phyloP scores from a whole-genome alignment of 2,888 invertebrate genomes.

The Trachelus stipa region DNA sequence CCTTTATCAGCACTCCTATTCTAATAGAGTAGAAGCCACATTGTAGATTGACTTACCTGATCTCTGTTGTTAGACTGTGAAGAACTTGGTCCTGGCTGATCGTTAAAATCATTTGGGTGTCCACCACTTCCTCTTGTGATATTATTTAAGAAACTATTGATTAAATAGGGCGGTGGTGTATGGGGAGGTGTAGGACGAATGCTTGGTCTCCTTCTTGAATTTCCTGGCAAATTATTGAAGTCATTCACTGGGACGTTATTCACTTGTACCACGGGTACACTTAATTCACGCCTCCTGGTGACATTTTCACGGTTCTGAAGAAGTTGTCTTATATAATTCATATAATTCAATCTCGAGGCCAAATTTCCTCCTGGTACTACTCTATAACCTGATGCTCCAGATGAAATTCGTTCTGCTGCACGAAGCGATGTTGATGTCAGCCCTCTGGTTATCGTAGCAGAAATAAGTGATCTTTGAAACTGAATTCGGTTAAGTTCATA shows the following conservation, averaged over 20 bases:
- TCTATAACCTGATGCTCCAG: background rate
- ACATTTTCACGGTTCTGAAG: conserved; percentile 13
- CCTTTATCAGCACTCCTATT: background rate
- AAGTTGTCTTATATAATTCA: conserved; percentile 1
- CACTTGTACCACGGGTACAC: conserved; percentile 72
- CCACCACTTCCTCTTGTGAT: conserved; percentile 18
- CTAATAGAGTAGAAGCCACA: background rate
- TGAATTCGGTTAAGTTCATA: background rate
- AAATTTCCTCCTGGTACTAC: conserved; percentile 20
- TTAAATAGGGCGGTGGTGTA: conserved; percentile 29
- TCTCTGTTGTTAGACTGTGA: conserved; percentile 26
- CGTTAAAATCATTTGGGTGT: conserved; percentile 27
- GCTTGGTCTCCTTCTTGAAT: conserved; percentile 23
- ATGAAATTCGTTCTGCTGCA: background rate
- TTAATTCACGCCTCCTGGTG: conserved; percentile 38
- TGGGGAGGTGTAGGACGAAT: conserved; percentile 30
- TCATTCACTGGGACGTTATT: conserved; percentile 71
- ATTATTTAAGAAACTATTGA: conserved; percentile 24
- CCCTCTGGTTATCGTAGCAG: background rate
- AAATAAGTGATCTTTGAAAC: background rate
- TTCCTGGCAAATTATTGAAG: conserved; percentile 36
- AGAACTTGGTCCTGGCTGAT: conserved; percentile 37
- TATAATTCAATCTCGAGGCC: conserved; percentile 24
- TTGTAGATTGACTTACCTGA: conserved; percentile 14
- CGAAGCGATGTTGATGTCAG: background rate